These are phyloP conservation scores for Drosophila stalkeri DNA, from an alignment of 2,888 invertebrate species.

Conservation along the genomic window DNA sequence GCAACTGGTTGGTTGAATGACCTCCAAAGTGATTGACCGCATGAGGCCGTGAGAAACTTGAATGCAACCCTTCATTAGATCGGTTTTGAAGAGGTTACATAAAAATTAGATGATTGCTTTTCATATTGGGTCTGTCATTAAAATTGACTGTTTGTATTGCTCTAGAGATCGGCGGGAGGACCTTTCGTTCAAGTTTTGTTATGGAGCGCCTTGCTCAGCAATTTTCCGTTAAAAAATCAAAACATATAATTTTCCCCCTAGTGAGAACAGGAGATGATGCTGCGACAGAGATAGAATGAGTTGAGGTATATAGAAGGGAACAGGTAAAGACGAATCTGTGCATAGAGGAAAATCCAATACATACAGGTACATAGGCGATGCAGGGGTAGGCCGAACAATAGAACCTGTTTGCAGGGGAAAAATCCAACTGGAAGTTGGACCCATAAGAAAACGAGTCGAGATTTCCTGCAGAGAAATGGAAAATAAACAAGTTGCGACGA, in stretches of 20 bases:
- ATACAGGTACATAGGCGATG: conserved; percentile 55
- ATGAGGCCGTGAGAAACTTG: conserved; percentile 63
- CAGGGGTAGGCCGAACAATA: conserved; percentile 51
- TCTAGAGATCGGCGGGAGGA: conserved; percentile 25
- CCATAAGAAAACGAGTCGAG: conserved; percentile 65
- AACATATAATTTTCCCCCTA: conserved; percentile 71
- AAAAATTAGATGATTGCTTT: conserved; percentile 71
- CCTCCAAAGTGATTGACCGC: conserved; percentile 59
- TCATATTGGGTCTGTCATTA: conserved; percentile 65
- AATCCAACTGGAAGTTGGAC: conserved; percentile 71
- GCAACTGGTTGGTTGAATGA: conserved; percentile 69
- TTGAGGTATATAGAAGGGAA: conserved; percentile 35
- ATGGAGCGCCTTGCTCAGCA: conserved; percentile 50
- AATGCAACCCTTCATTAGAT: conserved; percentile 64
- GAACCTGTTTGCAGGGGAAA: conserved; percentile 77
- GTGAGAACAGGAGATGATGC: conserved; percentile 12
- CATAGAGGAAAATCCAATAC: conserved; percentile 69
- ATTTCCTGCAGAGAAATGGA: conserved; percentile 75
- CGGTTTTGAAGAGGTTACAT: conserved; percentile 64
- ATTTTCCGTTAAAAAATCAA: conserved; percentile 78
- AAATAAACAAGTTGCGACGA: conserved; percentile 55
- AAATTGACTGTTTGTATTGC: conserved; percentile 67
- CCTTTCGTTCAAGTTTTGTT: conserved; percentile 12
- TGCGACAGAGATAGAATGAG: conserved; percentile 21
- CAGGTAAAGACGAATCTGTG: conserved; percentile 59